Percentiles rank a stretch among this genome's conserved stretches.
Conservation (phyloP, 1,140 invertebrate species). For the Bombus terrestris region DNA sequence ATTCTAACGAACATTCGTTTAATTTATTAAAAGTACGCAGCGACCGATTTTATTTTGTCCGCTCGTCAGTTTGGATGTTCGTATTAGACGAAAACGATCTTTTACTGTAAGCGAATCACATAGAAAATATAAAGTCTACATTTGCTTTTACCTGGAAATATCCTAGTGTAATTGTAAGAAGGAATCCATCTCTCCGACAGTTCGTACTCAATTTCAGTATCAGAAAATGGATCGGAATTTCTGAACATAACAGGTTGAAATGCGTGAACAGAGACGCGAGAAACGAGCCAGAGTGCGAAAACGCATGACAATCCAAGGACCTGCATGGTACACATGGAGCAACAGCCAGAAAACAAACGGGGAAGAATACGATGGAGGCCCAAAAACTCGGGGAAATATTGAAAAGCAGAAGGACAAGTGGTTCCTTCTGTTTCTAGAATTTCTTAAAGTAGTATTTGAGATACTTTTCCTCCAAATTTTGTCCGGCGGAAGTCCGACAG, state of each 20-base stretch:
- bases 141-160: constrained; percentile 59
- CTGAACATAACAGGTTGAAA: too few relatives aligned
- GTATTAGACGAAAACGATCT: too few relatives aligned
- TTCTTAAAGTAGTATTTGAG: too few relatives aligned
- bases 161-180: neutral
- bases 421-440: neutral
- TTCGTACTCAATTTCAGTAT: neutral
- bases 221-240: too few relatives aligned
- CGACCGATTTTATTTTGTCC: too few relatives aligned
- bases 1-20: too few relatives aligned
- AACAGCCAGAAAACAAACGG: neutral
- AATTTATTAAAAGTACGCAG: too few relatives aligned
- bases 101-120: too few relatives aligned
- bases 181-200: neutral
- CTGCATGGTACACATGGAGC: neutral
- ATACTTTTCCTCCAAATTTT: too few relatives aligned
- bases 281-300: neutral
- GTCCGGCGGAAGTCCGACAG: neutral
- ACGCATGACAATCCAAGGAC: neutral
- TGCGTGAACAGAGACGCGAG: neutral
- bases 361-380: too few relatives aligned
- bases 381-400: neutral
- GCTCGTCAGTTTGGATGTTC: too few relatives aligned
- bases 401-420: neutral
- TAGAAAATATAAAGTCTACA: too few relatives aligned